Evolutionary conservation across 2,888 invertebrate genomes (phyloP).

Genomic region (Amphipoea oculea): DNA sequence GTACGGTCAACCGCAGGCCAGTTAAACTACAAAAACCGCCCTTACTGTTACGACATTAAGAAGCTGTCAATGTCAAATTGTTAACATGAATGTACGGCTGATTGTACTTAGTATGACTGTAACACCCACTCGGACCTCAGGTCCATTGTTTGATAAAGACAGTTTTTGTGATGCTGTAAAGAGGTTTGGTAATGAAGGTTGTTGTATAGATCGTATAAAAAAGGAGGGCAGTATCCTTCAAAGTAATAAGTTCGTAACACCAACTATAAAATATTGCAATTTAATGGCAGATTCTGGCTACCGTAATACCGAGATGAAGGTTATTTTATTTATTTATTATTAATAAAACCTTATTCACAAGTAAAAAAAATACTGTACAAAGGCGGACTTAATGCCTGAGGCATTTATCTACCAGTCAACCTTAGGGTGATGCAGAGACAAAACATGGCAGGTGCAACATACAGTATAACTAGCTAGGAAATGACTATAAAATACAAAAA

Average conservation of each 20-base stretch:
- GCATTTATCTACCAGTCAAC: too few species aligned
- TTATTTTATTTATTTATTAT: too few species aligned
- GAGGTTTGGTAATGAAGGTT: slow-evolving; percentile 30
- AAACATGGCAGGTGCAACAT: too few species aligned
- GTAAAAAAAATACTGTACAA: too few species aligned
- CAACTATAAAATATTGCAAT: neutral
- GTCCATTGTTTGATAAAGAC: slow-evolving; percentile 44
- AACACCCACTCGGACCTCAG: slow-evolving; percentile 30
- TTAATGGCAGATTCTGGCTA: neutral
- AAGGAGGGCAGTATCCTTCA: neutral
- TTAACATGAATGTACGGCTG: neutral
- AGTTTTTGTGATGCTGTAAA: slow-evolving; percentile 39
- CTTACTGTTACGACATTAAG: neutral
- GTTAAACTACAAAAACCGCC: neutral
- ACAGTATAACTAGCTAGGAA: too few species aligned
- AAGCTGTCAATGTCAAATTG: neutral
- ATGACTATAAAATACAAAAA: too few species aligned
- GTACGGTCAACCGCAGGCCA: neutral
- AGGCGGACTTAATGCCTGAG: too few species aligned
- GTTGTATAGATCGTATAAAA: neutral
- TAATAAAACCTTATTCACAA: too few species aligned
- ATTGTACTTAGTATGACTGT: slow-evolving; percentile 5
- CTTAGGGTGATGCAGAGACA: too few species aligned
- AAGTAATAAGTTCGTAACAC: neutral
- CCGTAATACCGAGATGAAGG: neutral